Base-by-base conservation (phyloP, 1,140 invertebrate genomes). In the Bombus fervidus region DNA sequence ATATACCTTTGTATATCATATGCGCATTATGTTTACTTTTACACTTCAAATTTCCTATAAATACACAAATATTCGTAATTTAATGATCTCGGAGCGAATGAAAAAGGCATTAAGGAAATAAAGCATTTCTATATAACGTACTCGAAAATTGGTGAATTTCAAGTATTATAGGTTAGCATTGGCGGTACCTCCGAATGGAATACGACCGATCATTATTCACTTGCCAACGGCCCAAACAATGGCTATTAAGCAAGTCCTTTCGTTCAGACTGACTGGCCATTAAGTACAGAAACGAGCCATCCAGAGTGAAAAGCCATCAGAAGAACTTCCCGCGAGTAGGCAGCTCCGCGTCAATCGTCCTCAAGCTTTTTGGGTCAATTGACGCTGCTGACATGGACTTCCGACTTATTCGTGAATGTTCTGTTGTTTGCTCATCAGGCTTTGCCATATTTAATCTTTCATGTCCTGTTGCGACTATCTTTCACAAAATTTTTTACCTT, bases 201-300 rank as follows among this genome's bases (percentile, higher is more conserved):
- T 79, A 71, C 76, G 28, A 47, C 47, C 22, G 64, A 77, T 72
- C 75, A 78, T 86, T 86, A 84, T 86, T 84, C 74, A 73, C 59
- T 83, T 68, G 28, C 82, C 80, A 41, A 37, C 68, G 68, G 43
- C 43, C 83, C 81, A 84, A 86, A 86, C 82, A 86, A 86, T 84
- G 82, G 75, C 75, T 86, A 84, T 84, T 84, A 79, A 71, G 39
- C 47, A 41, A 39, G 59, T 41, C 43, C 85, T 84, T 84, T 84
- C 74, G 69, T 53, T 43, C 28, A 66, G 57, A 71, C 68, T 73
- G 82, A 78, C 68, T 83, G 69, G 68, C 82, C 81, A 86, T 86
- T 86, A 84, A 84, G 74, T 79, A 74, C 82, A 86, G 82, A 86
- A 86, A 79, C 86, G 81, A 84, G 86, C 69, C 57, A 79, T 74